Evolutionary conservation across 2,888 invertebrate genomes (phyloP), one percentile per base, ranked within the genome.

Genomic region (Cryptocephalus moraei): DNA sequence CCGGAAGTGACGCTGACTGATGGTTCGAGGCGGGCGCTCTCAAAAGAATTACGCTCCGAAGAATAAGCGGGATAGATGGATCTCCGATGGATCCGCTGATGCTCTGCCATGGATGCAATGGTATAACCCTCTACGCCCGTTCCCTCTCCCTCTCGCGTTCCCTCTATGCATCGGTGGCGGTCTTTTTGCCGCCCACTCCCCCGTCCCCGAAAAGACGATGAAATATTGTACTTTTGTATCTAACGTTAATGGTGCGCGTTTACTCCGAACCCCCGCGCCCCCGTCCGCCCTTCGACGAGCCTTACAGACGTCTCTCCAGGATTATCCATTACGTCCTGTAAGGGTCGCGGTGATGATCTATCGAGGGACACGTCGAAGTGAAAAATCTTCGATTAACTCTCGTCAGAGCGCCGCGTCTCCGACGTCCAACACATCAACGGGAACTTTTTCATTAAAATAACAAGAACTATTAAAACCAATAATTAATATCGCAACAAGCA

Each of bases 1-100:
- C 63, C 66, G 64, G 67, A 67, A 67, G 65, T 69, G 70, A 70
- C 70, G 69, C 64, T 69, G 69, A 70, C 68, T 68, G 69, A 70
- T 70, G 68, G 65, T 67, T 62, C 62, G 58, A 50, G 60, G 59
- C 61, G 54, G 62, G 57, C 60, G 62, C 62, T 64, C 22, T 64
- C 61, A 66, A 68, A 68, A 68, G 66, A 67, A 66, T 64, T 63
- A 64, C 62, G 60, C 59, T 36, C 57, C 61, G 59, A 63, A 67
- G 65, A 66, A 65, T 66, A 65, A 67, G 64, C 65, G 11, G 65
- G 66, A 67, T 68, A 65, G 67, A 67, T 65, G 65, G 66, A 65
- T 66, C 61, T 62, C 57, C 62, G 61, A 62, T 60, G 60, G 39
- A n/a, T 39, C 8, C 14, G 39, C 39, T 33, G 46, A 40, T 12